Conservation (phyloP, 2,797 vertebrate genomes). For the Cirrhinus molitorella region DNA sequence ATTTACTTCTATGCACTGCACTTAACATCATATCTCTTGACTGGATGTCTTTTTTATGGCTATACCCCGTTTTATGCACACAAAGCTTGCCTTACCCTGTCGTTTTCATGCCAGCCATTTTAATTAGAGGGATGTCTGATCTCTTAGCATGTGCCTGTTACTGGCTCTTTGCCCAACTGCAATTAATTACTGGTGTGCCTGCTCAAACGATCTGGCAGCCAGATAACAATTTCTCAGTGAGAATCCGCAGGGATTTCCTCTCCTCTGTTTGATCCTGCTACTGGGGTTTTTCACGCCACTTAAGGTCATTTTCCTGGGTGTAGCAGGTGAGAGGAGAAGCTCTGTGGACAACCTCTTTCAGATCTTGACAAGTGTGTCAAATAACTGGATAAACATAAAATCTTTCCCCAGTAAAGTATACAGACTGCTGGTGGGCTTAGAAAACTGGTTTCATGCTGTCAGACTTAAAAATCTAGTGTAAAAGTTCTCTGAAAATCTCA, state of each 20-base stretch:
- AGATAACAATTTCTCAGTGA: slow-evolving; percentile 56
- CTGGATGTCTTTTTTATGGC: not conserved
- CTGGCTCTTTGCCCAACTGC: slow-evolving; percentile 63
- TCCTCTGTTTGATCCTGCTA: slow-evolving; percentile 17
- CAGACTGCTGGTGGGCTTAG: not conserved
- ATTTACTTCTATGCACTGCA: not conserved
- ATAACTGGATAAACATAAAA: not conserved
- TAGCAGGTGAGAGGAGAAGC: slow-evolving; percentile 24
- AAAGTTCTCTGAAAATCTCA: not conserved
- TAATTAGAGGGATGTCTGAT: slow-evolving; percentile 70
- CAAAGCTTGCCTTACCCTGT: not conserved
- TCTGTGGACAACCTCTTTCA: not conserved
- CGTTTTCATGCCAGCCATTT: slow-evolving; percentile 65
- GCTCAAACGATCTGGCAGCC: slow-evolving; percentile 58
- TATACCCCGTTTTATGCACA: not conserved
- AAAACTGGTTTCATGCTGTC: not conserved
- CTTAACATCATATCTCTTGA: not conserved
- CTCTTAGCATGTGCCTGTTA: slow-evolving; percentile 60
- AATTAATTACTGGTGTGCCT: slow-evolving; percentile 65
- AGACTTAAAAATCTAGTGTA: not conserved
- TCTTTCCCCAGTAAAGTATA: not conserved
- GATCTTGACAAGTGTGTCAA: not conserved
- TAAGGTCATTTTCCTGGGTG: not conserved
- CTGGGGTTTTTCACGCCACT: slow-evolving; percentile 11
- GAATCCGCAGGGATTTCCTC: slow-evolving; percentile 40